These are phyloP conservation scores for Ricordea florida DNA, from an alignment of 92 coral and sea anemone species.

Conservation along the genomic window DNA sequence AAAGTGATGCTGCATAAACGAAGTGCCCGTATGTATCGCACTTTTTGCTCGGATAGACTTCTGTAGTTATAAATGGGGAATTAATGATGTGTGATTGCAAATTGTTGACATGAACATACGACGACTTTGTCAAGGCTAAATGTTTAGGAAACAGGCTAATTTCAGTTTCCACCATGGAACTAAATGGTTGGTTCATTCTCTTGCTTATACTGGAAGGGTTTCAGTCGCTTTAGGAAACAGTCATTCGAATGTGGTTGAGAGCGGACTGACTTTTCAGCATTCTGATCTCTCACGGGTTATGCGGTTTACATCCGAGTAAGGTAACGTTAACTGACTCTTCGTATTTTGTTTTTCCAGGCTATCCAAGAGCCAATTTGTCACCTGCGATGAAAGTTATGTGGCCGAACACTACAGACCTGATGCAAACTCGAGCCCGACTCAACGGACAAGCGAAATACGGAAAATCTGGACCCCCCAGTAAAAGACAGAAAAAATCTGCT, in stretches of 20 bases:
- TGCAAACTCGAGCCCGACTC: conserved; percentile 74
- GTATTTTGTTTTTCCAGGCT: conserved; percentile 68
- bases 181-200: conserved; percentile 74
- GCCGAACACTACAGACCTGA: conserved; percentile 76
- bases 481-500: conserved; percentile 91
- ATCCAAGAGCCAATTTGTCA: conserved; percentile 67
- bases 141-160: conserved; percentile 73
- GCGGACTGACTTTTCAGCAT: background rate
- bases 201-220: background rate
- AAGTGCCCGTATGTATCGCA: conserved; percentile 46
- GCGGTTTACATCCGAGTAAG: conserved; percentile 14
- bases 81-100: conserved; percentile 76
- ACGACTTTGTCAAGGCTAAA: conserved; percentile 68
- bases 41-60: conserved; percentile 24
- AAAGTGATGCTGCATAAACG: background rate
- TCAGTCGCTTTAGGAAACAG: conserved; percentile 4
- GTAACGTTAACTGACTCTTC: conserved; percentile 51
- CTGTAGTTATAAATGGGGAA: conserved; percentile 22
- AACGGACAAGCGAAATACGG: conserved; percentile 83
- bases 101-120: conserved; percentile 81
- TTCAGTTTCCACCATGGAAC: conserved; percentile 68
- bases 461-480: conserved; percentile 72
- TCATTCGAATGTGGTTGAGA: background rate
- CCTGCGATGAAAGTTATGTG: conserved; percentile 68
- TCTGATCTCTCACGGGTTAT: background rate